Percentiles rank a stretch among this genome's conserved stretches.
phyloP scores from a whole-genome alignment of 2,888 invertebrate genomes.

The Oscheius sp. region DNA sequence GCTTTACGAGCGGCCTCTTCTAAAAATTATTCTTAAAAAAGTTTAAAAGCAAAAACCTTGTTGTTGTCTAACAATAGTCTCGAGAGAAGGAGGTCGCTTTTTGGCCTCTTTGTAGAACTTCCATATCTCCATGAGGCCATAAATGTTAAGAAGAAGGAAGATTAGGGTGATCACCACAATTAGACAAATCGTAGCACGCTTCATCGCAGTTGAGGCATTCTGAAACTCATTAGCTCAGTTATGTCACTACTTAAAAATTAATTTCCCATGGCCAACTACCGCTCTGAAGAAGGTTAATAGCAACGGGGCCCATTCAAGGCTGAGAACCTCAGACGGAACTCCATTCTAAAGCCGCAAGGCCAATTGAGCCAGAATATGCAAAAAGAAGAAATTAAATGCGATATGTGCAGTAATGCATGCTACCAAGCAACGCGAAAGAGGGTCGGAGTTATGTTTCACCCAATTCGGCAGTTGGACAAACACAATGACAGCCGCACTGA shows the following conservation, averaged over 20 bases:
- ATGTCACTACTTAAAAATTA: too few species aligned
- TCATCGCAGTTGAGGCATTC: slow-evolving; percentile 20
- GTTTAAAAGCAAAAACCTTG: background rate
- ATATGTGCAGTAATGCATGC: slow-evolving; percentile 16
- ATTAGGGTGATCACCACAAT: slow-evolving; percentile 14
- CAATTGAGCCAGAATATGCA: background rate
- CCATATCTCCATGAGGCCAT: slow-evolving; percentile 22
- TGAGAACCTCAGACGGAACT: too few species aligned
- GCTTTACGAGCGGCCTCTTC: background rate
- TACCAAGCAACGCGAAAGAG: background rate
- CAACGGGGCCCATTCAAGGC: too few species aligned
- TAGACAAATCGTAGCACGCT: background rate
- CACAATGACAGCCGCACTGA: slow-evolving; percentile 26
- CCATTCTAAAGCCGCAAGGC: too few species aligned
- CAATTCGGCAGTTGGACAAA: slow-evolving; percentile 28
- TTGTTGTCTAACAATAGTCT: background rate
- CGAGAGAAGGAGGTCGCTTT: slow-evolving; percentile 9
- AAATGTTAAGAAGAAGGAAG: slow-evolving; percentile 21
- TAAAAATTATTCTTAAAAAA: background rate
- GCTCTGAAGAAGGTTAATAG: too few species aligned
- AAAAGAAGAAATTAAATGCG: background rate
- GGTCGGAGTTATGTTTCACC: slow-evolving; percentile 22
- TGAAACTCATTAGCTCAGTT: slow-evolving; percentile 2
- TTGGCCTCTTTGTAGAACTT: background rate
- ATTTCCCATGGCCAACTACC: too few species aligned